Conservation (phyloP, 2,797 vertebrate species). For the Apodemus agrarius region DNA sequence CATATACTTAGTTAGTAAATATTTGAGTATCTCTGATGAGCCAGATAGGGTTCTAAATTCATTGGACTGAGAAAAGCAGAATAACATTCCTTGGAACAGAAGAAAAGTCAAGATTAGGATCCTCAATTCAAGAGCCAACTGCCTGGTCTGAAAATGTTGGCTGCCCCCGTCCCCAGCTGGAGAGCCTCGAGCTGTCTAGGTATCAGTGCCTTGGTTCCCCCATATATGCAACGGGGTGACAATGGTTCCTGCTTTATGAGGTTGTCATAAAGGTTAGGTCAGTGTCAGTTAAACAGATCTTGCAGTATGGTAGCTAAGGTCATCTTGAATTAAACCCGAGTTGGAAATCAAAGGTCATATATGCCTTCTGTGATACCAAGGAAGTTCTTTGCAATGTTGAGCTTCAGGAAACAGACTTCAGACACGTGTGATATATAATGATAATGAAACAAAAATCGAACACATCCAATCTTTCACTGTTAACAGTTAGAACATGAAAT, state of each 20-base stretch:
- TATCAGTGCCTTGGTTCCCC: neutral
- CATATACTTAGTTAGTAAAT: neutral
- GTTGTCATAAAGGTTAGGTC: neutral
- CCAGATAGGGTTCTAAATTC: neutral
- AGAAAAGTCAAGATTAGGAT: neutral
- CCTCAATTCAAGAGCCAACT: neutral
- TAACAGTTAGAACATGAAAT: neutral
- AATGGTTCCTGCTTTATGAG: neutral
- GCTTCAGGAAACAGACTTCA: neutral
- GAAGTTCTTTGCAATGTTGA: neutral
- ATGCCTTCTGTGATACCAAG: neutral
- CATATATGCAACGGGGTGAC: neutral
- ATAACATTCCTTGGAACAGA: neutral
- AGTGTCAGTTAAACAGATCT: neutral
- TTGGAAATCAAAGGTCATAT: neutral
- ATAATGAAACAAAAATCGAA: neutral
- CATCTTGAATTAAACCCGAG: neutral
- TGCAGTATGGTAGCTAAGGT: neutral
- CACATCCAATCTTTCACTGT: neutral
- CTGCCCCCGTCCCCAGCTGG: neutral
- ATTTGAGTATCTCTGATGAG: neutral
- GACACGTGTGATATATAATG: neutral
- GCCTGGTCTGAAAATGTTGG: neutral
- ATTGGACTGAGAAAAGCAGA: neutral
- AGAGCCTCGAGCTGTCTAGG: neutral